Evolutionary conservation across 2,113 vertebrate species (phyloP), one percentile per base, ranked within the genome.

Genomic region (Uria aalge): DNA sequence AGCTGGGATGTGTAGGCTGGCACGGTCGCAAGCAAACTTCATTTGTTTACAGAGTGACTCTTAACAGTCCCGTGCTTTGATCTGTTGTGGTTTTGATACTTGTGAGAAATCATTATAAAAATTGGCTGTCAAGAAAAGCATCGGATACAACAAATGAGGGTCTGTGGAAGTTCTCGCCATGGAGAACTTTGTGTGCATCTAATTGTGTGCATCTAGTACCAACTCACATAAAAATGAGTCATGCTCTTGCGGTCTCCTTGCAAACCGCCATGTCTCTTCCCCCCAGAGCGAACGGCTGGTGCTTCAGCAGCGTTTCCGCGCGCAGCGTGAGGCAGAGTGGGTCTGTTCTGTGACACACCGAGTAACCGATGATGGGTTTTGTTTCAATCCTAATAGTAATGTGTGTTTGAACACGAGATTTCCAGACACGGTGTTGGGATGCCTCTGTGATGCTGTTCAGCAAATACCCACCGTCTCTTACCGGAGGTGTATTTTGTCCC

Each of bases 311-410:
- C 15, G 6, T 56, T 74, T 13, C 30, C 22, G 11, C 9, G 16
- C 20, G 60, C 8, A 3, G 36, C 6, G 66, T 1, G 0, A 1
- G 64, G 59, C 66, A 5, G 38, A 63, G 17, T 0, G 1, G 13
- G 13, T 26, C 1, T 34, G 64, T 60, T 74, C 22, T 38, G 34
- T 55, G 52, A 52, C 63, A 41, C 56, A 19, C 15, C 5, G 7
- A 68, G 38, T 16, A 57, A 40, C 3, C 6, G 11, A 15, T 34
- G 11, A 19, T 50, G 6, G 21, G 3, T 72, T 72, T n/a, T 62
- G 14, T 53, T 85, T 85, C n/a, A 41, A 15, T 36, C 3, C 6
- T 57, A 30, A 8, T 8, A 81, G 30, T 12, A 4, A 71, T 78
- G 55, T 41, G 32, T 52, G 26, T 53, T 63, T 82, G 32, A 73